These are phyloP conservation scores for Orthosia incerta DNA, from an alignment of 2,888 invertebrate species.

Conservation along the genomic window DNA sequence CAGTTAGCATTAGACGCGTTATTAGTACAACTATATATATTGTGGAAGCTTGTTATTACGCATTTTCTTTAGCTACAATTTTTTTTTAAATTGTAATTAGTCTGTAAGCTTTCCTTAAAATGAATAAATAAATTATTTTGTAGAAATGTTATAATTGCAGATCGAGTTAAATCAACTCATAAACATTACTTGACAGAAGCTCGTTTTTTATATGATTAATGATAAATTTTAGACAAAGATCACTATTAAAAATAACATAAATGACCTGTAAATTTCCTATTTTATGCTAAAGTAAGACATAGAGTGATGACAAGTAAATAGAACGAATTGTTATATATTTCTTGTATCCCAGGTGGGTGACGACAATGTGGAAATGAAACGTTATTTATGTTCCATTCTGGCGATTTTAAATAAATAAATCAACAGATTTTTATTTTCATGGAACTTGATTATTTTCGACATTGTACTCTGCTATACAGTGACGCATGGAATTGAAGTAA, in stretches of 20 bases:
- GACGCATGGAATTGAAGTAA: too few relatives aligned
- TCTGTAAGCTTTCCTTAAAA: too few relatives aligned
- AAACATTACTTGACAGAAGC: background rate
- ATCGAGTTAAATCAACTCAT: background rate
- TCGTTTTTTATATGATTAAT: background rate
- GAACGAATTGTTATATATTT: constrained; percentile 5
- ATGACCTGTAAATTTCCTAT: background rate
- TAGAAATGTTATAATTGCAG: too few relatives aligned
- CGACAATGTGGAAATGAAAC: constrained; percentile 1
- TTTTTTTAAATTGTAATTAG: too few relatives aligned
- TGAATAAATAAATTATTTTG: too few relatives aligned
- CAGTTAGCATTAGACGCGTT: too few relatives aligned
- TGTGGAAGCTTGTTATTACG: too few relatives aligned
- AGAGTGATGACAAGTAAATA: constrained; percentile 21
- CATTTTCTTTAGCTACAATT: too few relatives aligned
- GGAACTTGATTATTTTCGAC: too few relatives aligned
- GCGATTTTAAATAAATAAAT: background rate
- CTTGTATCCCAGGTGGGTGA: background rate
- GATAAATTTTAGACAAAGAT: constrained; percentile 3
- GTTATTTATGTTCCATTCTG: constrained; percentile 1
- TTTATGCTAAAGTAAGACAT: constrained; percentile 14
- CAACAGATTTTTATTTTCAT: too few relatives aligned
- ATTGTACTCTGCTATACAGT: too few relatives aligned
- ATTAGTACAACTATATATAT: too few relatives aligned
- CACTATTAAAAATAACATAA: constrained; percentile 11